These are phyloP conservation scores for Lineus longissimus DNA, from an alignment of 1,140 invertebrate species.

Conservation along the genomic window DNA sequence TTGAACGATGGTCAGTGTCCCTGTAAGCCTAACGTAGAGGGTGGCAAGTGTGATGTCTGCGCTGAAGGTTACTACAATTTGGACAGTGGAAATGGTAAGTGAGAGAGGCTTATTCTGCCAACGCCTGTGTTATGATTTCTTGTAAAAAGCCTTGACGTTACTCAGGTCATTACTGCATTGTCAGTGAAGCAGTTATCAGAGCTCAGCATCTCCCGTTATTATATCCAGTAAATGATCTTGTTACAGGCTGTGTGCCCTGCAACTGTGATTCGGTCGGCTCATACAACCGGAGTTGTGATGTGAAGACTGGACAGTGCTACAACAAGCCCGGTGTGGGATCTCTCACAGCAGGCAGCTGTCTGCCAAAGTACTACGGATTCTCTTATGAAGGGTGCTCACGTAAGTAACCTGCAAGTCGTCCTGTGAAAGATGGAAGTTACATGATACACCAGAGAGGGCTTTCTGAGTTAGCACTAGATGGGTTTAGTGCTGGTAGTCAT, in stretches of 20 bases:
- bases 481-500: no score
- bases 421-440: no score
- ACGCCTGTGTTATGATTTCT: no score
- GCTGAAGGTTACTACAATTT: slow-evolving; percentile 59
- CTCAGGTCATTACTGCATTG: no score
- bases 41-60: slow-evolving; percentile 84
- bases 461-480: no score
- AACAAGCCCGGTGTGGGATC: slow-evolving; percentile 85
- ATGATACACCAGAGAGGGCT: no score
- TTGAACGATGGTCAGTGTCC: slow-evolving; percentile 68
- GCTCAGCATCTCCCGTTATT: no score
- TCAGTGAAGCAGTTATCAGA: no score
- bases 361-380: slow-evolving; percentile 78
- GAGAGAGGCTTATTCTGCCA: no score
- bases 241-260: slow-evolving; percentile 49
- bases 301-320: slow-evolving; percentile 70
- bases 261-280: slow-evolving; percentile 49
- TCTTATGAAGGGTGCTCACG: slow-evolving; percentile 75
- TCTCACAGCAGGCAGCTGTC: slow-evolving; percentile 72
- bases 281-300: slow-evolving; percentile 42
- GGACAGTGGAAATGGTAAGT: slow-evolving; percentile 41
- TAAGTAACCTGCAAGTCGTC: no score
- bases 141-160: no score
- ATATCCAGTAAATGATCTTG: no score
- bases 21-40: slow-evolving; percentile 83